Conservation (phyloP, 2,888 invertebrate genomes). For the Tenthredo amoena region DNA sequence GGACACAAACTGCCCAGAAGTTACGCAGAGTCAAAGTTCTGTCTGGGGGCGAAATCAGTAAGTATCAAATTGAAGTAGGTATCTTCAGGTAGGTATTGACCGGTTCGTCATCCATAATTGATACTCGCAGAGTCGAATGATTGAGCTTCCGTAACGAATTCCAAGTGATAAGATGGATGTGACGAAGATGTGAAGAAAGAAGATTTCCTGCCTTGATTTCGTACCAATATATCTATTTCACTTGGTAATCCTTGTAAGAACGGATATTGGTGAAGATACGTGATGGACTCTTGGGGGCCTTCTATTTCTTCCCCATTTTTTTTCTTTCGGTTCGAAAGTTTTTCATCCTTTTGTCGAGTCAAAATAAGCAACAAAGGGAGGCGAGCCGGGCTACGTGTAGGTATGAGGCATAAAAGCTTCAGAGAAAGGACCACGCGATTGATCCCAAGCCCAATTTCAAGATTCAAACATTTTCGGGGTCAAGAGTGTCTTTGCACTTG, state of each 20-base stretch:
- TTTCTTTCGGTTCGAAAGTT: background rate
- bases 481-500: background rate
- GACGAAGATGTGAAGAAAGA: background rate
- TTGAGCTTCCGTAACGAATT: background rate
- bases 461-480: slow-evolving; percentile 9
- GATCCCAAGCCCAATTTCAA: background rate
- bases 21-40: background rate
- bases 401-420: slow-evolving; percentile 5
- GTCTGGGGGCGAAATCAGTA: background rate
- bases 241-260: background rate
- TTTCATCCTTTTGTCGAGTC: slow-evolving; percentile 1
- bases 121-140: background rate
- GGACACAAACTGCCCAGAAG: background rate
- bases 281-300: background rate
- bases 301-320: background rate
- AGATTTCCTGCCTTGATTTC: background rate
- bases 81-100: background rate
- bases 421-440: background rate
- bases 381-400: background rate
- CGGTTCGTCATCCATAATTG: background rate
- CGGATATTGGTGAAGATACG: background rate
- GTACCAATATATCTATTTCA: background rate
- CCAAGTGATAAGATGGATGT: background rate
- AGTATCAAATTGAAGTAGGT: background rate
- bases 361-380: slow-evolving; percentile 11